Conservation (phyloP, 2,888 invertebrate species). For the Drosophila flavopinicola region DNA sequence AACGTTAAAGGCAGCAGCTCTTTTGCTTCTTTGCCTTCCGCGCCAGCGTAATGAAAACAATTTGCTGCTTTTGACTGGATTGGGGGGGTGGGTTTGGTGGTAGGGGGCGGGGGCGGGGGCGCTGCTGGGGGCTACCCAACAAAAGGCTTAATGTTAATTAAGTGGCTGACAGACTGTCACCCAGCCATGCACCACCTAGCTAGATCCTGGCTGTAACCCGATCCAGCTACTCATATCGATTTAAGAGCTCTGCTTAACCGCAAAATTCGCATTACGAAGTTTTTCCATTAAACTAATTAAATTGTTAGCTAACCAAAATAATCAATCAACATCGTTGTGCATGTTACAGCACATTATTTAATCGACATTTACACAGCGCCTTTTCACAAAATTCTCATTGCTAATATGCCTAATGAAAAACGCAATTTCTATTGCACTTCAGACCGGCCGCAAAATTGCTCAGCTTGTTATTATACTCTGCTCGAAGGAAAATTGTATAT, state of each 20-base stretch:
- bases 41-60: constrained; percentile 50
- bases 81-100: background rate
- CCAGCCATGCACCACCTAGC: background rate
- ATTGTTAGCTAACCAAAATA: constrained; percentile 20
- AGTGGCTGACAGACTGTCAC: constrained; percentile 47
- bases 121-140: constrained; percentile 14
- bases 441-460: constrained; percentile 6
- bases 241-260: constrained; percentile 22
- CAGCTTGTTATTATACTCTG: too few species aligned
- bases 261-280: constrained; percentile 22
- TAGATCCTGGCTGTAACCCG: constrained; percentile 7
- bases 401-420: constrained; percentile 29
- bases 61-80: constrained; percentile 52
- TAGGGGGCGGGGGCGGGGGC: background rate
- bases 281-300: constrained; percentile 32
- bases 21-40: constrained; percentile 19
- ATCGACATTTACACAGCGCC: background rate
- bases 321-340: constrained; percentile 12
- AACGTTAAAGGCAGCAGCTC: constrained; percentile 7
- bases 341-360: constrained; percentile 10
- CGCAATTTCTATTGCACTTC: constrained; percentile 7
- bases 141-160: constrained; percentile 66
- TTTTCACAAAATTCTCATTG: constrained; percentile 7
- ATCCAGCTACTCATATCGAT: constrained; percentile 12
- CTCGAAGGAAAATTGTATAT: too few species aligned